Base-by-base conservation (phyloP, 2,888 invertebrate genomes). In the Formica aserva region DNA sequence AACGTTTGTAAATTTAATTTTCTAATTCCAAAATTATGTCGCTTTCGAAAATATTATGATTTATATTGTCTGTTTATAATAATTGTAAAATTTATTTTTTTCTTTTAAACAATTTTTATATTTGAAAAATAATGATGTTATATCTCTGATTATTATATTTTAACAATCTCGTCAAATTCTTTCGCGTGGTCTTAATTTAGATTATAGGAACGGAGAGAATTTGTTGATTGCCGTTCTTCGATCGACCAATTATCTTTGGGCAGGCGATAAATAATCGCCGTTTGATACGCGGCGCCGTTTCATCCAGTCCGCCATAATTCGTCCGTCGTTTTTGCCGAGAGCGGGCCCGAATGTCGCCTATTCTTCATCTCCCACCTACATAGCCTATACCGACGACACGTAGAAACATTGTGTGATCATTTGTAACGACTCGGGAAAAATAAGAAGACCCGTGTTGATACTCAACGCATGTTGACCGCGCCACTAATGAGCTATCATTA, bases 401-500 rank as follows among this genome's bases (percentile, higher is more conserved):
- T 75, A 66, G 62, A 38, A 86, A 88, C 84, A 84, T 67, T 81
- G 82, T 83, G 87, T 75, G 83, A 84, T 74, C 87, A 84, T 88
- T 89, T 90, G 90, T 89, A 88, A 90, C 55, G 41, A 65, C 22
- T 57, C 41, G 74, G 48, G 63, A 77, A 84, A 52, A 69, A 69
- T 78, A 57, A 82, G 57, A 82, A 18, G 52, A 75, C 69, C 45
- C 65, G 41, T 63, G 62, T 45, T 60, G 66, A 62, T 66, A 82
- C 71, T 67, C 57, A 77, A 75, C 84, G 81, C 82, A 52, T 38
- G 86, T 85, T 88, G 89, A 88, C 86, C 88, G 86, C 81, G 66
- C 86, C 85, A 87, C 90, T 92, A 91, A 91, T 88, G 88, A 90
- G 91, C 86, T 86, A 63, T 88, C 91, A 91, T 92, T 92, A 91